Evolutionary conservation across 2,888 invertebrate species (phyloP), one percentile per base, ranked within the genome.

Genomic region (Drosophila emarginata): DNA sequence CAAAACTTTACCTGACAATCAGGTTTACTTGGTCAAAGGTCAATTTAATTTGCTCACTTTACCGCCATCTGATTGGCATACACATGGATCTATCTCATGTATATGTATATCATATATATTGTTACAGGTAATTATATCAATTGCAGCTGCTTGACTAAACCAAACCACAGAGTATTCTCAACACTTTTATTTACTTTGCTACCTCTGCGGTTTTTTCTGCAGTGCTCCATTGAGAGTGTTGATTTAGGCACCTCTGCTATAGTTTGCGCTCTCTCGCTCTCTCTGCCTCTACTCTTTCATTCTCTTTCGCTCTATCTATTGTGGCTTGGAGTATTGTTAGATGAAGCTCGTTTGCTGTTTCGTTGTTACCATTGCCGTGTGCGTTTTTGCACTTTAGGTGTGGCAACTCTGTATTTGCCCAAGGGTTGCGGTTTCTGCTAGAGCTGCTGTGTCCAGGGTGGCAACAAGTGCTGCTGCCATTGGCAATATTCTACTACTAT

Each of bases 1-100:
- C 45, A 45, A 45, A 45, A 45, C 45, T 45, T 45, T 26, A 52
- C 15, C 36, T 57, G 15, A 40, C 36, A 57, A 61, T 61, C 68
- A 68, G 56, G 40, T 51, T 36, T 39, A 50, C 50, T 61, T 45
- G 14, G 61, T 64, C 72, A 81, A 81, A 85, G 85, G 85, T 79
- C 81, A 85, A 79, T 79, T 81, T 81, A 77, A 79, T 85, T 81
- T 81, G 77, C 71, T 40, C 75, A 77, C 71, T 75, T 72, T 15
- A 40, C 40, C 67, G 67, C 60, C 64, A 67, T 68, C 57, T 40
- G 51, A 36, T 57, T 64, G 59, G 61, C 45, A 45, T 45, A 1
- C 21, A 45, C 21, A 18, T 21, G 4, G 18, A 40, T 40, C 15
- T 11, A 9, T 37, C 2, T 32, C 32, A 32, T 18, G 12, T 6